Base-by-base conservation (phyloP, 2,113 vertebrate species). In the Actinemys pallida region DNA sequence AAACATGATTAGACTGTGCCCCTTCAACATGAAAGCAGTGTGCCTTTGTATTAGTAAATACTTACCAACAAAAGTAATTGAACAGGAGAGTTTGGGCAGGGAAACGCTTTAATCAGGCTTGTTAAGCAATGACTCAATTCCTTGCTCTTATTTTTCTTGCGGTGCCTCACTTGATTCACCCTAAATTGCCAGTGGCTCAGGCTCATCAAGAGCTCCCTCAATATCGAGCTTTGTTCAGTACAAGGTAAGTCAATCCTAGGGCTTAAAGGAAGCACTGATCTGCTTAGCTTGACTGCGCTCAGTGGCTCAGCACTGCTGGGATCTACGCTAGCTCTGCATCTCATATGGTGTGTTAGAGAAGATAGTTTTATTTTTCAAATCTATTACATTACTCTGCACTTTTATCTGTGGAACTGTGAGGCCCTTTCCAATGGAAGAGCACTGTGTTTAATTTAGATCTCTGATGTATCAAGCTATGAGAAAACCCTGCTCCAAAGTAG, bases 181-280 rank as follows among this genome's bases (percentile, higher is more conserved):
- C 5, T 7, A 13, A 45, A 45, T 0, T 0, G 0, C 20, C 50
- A 25, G 49, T 0, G 5, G 72, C 78, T 42, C 50, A 45, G 76
- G 31, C 56, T 35, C 56, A 54, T 45, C 5, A 25, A 47, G 3
- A 27, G 11, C 17, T 10, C 62, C 69, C 54, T 22, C 1, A 2
- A 49, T n/a, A 39, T 8, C 1, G 22, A 20, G 25, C 6, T 52
- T 45, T 17, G 29, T 19, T 2, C 86, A 2, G 29, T 31, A 45
- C 53, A 14, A 1, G 12, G 42, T 22, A 47, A 35, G 42, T 54
- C 39, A 42, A 47, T 35, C 29, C 39, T 7, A 14, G 5, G 29
- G 47, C 29, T 49, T 50, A 10, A 49, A 6, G 27, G 45, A 52
- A 50, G 54, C 25, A 25, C 42, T 47, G 75, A 47, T 50, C n/a